Conservation (phyloP, 2,888 invertebrate species). For the Cepaea hortensis region DNA sequence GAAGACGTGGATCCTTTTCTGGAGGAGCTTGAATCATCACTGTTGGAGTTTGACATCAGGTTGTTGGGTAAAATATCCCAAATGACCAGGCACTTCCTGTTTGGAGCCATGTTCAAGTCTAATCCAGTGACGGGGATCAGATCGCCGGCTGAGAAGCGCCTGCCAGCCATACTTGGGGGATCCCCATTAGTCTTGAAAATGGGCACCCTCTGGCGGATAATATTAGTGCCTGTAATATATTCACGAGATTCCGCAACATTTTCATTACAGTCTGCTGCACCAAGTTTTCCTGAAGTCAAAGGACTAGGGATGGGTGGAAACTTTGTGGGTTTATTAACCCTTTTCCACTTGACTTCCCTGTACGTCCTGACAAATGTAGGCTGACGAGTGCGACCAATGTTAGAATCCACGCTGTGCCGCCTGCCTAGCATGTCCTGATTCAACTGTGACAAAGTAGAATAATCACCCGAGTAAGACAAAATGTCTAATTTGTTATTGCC, state of each 20-base stretch:
- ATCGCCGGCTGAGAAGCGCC: slow-evolving; percentile 38
- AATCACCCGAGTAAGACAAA: background rate
- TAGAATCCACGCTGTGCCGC: slow-evolving; percentile 39
- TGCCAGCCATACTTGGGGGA: background rate
- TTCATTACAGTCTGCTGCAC: background rate
- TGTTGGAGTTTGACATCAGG: background rate
- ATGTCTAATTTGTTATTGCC: too few species aligned
- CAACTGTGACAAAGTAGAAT: background rate
- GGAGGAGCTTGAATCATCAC: background rate
- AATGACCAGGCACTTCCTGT: slow-evolving; percentile 33
- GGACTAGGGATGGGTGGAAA: too few species aligned
- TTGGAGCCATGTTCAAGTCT: background rate
- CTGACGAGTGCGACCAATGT: slow-evolving; percentile 1
- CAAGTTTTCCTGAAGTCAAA: too few species aligned
- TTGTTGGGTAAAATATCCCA: background rate
- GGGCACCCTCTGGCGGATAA: slow-evolving; percentile 31
- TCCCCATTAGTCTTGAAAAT: slow-evolving; percentile 24
- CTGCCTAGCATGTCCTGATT: background rate
- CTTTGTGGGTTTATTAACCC: background rate
- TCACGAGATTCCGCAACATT: background rate
- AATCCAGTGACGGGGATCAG: slow-evolving; percentile 22
- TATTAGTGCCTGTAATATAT: slow-evolving; percentile 32
- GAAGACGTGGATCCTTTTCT: background rate
- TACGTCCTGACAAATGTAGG: slow-evolving; percentile 42
- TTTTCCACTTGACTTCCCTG: slow-evolving; percentile 40